Evolutionary conservation across 2,888 invertebrate species (phyloP).

Genomic region (Andrena bucephala): DNA sequence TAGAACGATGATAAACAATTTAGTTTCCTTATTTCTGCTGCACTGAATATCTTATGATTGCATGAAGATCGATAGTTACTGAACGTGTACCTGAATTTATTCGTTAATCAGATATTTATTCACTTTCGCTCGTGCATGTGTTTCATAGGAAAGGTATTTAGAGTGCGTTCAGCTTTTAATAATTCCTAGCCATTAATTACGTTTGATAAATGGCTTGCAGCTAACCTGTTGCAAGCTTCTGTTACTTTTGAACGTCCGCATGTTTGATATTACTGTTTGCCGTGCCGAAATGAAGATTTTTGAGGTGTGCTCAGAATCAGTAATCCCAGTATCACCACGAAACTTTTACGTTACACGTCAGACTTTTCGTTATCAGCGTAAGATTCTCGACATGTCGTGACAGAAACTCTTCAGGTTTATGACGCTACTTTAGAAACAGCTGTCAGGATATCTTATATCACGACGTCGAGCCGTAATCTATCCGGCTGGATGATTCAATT

Average conservation of each 20-base stretch:
- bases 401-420: constrained; percentile 36
- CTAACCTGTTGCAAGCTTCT: too few species aligned
- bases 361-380: constrained; percentile 5
- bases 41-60: background rate
- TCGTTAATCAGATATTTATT: background rate
- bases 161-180: background rate
- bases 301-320: background rate
- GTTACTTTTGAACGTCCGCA: too few species aligned
- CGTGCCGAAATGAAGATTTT: background rate
- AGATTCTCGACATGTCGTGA: constrained; percentile 16
- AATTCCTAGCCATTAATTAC: too few species aligned
- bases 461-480: constrained; percentile 32
- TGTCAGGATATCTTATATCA: constrained; percentile 38
- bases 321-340: background rate
- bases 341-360: background rate
- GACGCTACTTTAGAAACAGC: constrained; percentile 26
- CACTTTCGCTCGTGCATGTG: background rate
- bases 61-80: background rate
- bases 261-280: too few species aligned
- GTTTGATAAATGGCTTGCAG: too few species aligned
- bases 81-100: background rate
- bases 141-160: background rate
- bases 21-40: background rate
- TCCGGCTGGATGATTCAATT: constrained; percentile 35
- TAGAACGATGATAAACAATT: too few species aligned